These are phyloP conservation scores for Oxytorus armatus DNA, from an alignment of 2,888 invertebrate genomes.

Conservation along the genomic window DNA sequence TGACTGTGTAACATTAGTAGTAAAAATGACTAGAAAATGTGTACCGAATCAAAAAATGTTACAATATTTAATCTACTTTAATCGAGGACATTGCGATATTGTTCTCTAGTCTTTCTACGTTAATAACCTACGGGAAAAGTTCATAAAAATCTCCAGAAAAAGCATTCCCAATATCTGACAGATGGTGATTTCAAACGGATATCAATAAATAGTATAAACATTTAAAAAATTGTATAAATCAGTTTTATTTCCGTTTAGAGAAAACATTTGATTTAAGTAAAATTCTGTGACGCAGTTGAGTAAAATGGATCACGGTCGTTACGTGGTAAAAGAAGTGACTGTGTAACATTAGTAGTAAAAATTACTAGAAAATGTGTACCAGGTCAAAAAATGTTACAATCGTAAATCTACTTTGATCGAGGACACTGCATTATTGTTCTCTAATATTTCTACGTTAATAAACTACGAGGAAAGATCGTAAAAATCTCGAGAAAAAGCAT, in stretches of 20 bases:
- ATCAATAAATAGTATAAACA: no score
- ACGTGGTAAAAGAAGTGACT: no score
- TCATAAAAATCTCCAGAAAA: slow-evolving; percentile 7
- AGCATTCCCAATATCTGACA: neutral
- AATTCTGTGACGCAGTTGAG: no score
- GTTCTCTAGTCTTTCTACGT: neutral
- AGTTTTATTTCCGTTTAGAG: no score
- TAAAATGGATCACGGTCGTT: no score
- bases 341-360: no score
- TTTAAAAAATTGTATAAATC: no score
- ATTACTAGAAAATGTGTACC: no score
- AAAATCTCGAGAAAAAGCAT: neutral
- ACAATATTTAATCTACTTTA: neutral
- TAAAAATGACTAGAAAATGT: no score
- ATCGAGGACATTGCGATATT: neutral
- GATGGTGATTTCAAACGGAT: neutral
- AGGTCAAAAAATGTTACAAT: neutral
- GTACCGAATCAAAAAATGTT: neutral
- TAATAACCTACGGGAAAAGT: neutral
- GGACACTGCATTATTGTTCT: neutral
- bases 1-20: no score
- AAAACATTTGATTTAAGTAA: no score
- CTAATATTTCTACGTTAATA: neutral
- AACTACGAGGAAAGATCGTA: neutral
- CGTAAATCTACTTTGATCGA: slow-evolving; percentile 14